Evolutionary conservation across 2,888 invertebrate species (phyloP), one percentile per base, ranked within the genome.

Genomic region (Drosophila siamana): DNA sequence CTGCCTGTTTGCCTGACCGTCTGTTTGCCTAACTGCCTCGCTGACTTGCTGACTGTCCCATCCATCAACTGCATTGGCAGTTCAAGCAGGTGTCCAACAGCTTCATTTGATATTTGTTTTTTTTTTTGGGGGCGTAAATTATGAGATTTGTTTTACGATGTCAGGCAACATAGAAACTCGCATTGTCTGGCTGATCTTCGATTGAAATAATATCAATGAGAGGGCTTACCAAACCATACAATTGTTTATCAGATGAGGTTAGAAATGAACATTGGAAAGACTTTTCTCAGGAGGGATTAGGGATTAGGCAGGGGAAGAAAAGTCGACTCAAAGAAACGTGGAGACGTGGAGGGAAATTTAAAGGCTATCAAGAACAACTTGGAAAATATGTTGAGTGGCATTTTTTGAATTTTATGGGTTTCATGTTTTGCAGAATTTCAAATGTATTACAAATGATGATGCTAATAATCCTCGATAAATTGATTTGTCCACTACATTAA

Each of bases 51-150:
- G 22, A 24, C 54, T 54, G 66, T 63, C 59, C 60, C 72, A 83
- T 80, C 78, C 74, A 75, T 86, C 85, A 86, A 75, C 57, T 67
- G 63, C 70, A 71, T 13, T 43, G 62, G 43, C 66, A 66, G 47
- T 36, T 67, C 60, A 55, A 40, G 62, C 74, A 78, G 84, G 78
- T 86, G 86, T 70, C 66, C 33, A 64, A 73, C 59, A 69, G 70
- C 54, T 80, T 86, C 24, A 62, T 63, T 19, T 56, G 4, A 11
- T 40, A 19, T 43, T 22, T 22, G 11, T n/a, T 19, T 36, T 51
- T 16, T 36, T 50, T 36, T 28, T 30, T 22, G 65, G 57, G 71
- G 59, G 69, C 46, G 46, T 46, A 54, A 77, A 24, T 59, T 60
- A 76, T 62, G 46, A 60, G 80, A 40, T 51, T 51, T 57, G 24